Base-by-base conservation (phyloP, 2,888 invertebrate genomes). In the Caradrina kadenii region DNA sequence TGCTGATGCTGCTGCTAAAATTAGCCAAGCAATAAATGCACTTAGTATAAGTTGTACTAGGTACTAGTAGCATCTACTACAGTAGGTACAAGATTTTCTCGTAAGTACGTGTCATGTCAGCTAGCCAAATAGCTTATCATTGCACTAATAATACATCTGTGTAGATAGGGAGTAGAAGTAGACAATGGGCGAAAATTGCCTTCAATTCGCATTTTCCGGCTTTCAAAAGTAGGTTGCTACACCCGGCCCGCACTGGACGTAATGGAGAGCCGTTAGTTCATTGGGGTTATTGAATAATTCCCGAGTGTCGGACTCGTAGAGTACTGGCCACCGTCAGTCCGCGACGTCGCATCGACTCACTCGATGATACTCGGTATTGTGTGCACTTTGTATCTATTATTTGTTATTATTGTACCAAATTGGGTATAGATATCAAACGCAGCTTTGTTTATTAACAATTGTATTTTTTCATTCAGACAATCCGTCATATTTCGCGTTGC, bases 401-500 rank as follows among this genome's bases (percentile, higher is more conserved):
- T 62, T 53, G 31, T 52, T 15, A 54, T 55, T 50, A 52, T 60
- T 65, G 22, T 39, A 35, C 35, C 11, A 48, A 54, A 62, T 49
- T 39, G 5, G 10, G 2, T 31, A 10, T 3, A 52, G 10, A 42
- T 49, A 31, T 22, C 22, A 22, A 52, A 53, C 17, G 15, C 21
- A 22, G 15, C 26, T 49, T 61, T 80, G 48, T 66, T 52, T 53
- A 55, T 61, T 22, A 59, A 68, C 62, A 68, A 52, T 48, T 31
- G 2, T 26, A 45, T 3, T 63, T 76, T 85, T 89, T 94, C 91
- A 96, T 96, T 83, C 96, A 97, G 98, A 98, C 94, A 98, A 98
- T 92, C 98, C 98, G 56, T 97, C 97, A 76, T 98, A 98, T 91
- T 98, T 98, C 92, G 96, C 97, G 86, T 93, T 97, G 86, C 96